Base-by-base conservation (phyloP, 2,113 vertebrate genomes). In the Cyanistes caeruleus region DNA sequence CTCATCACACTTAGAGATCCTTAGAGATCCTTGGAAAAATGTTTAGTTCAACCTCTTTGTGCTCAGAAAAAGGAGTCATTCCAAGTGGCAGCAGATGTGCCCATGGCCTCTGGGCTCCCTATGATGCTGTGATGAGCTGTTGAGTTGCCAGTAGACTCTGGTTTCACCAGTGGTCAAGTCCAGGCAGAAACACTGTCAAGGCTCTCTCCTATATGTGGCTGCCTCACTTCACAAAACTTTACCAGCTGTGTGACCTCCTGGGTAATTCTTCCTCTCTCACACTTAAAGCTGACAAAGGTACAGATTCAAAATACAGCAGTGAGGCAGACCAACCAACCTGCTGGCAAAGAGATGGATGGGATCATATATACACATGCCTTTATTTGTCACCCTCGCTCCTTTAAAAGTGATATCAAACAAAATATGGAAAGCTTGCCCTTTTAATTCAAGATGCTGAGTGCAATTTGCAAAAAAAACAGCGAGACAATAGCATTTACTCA, bases 291-390 rank as follows among this genome's bases (percentile, higher is more conserved):
- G 21, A 25, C 31, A 73, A 68, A 62, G 53, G 64, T 52, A 78
- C 7, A 59, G 49, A 68, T 77, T 53, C 60, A 81, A 48, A 68
- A 68, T 31, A n/a, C 16, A 64, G 46, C 2, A 2, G 44, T 31
- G 23, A 58, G 37, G 21, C n/a, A 27, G 37, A 58, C 48, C 31
- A 27, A 53, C 28, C 28, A 68, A 35, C 8, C 16, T 30, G 48
- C 12, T 11, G 7, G 27, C 43, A 72, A 48, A 70, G 52, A 37
- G 9, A 49, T 4, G 4, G 33, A 59, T 3, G 4, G 33, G 20
- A 62, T 77, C 43, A 48, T 5, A 4, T 2, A 3, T 19, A 52
- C 43, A 37, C 0, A 2, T 22, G 19, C 25, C 20, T 62, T 31
- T 22, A 73, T 30, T 81, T 7, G 5, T 63, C 43, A 77, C 23